These are phyloP conservation scores for Sebastes steindachneri DNA, from an alignment of 2,797 vertebrate genomes.

Conservation along the genomic window DNA sequence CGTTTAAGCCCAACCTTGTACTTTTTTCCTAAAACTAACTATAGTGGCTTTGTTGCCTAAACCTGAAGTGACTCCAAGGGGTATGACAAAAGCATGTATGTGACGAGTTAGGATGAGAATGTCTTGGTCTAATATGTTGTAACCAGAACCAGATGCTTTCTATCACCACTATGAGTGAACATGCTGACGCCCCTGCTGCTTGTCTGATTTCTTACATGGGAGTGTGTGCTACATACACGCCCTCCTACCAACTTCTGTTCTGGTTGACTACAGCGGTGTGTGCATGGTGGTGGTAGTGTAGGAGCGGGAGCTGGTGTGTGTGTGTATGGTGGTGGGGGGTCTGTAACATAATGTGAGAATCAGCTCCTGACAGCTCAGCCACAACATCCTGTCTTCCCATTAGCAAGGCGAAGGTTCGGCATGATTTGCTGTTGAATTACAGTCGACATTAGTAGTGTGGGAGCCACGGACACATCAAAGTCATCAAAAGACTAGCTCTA, in stretches of 20 bases:
- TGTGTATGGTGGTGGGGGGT: neutral
- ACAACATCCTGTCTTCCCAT: constrained; percentile 69
- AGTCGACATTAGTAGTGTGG: constrained; percentile 61
- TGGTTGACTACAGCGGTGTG: constrained; percentile 4
- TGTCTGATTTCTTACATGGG: neutral
- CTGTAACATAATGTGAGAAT: constrained; percentile 66
- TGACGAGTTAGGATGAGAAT: no score
- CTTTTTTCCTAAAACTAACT: no score
- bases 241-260: constrained; percentile 10
- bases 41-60: no score
- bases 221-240: neutral
- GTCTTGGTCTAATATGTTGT: neutral
- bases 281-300: neutral
- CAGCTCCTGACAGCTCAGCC: constrained; percentile 61
- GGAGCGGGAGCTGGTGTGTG: neutral
- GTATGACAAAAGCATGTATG: no score
- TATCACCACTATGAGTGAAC: neutral
- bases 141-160: neutral
- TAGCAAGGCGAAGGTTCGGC: constrained; percentile 71
- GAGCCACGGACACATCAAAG: constrained; percentile 71
- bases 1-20: no score
- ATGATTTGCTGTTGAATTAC: constrained; percentile 72
- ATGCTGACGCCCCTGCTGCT: neutral
- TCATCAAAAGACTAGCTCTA: constrained; percentile 72
- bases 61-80: no score